Percentiles rank a stretch among this genome's conserved stretches.
phyloP scores from a whole-genome alignment of 64 coral and sea anemone genomes.

The Cladopsammia gracilis region DNA sequence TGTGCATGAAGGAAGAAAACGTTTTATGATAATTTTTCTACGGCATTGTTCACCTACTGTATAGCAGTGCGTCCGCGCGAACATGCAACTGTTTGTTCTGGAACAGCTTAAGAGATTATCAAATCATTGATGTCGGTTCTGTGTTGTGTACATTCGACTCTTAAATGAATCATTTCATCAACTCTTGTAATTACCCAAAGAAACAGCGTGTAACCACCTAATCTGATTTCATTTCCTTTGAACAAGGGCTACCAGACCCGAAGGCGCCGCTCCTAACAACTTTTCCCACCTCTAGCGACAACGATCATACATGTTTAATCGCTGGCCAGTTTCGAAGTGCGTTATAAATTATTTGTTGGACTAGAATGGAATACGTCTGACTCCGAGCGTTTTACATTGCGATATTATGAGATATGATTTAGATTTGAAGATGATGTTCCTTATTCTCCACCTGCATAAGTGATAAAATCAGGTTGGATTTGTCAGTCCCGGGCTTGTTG shows the following conservation, averaged over 20 bases:
- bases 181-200: conserved; percentile 18
- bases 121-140: neutral
- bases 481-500: no score
- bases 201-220: conserved; percentile 25
- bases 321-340: neutral
- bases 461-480: no score
- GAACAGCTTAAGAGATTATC: conserved; percentile 47
- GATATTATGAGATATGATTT: no score
- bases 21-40: no score
- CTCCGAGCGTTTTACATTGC: no score
- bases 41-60: no score
- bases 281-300: conserved; percentile 24
- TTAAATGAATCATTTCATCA: conserved; percentile 34
- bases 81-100: neutral
- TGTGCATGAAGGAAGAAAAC: no score
- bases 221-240: conserved; percentile 41
- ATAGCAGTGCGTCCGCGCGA: no score
- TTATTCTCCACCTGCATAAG: no score
- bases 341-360: no score
- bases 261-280: conserved; percentile 42
- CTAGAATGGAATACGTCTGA: no score
- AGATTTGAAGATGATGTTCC: no score
- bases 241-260: conserved; percentile 16
- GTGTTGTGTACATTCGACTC: neutral
- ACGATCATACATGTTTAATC: neutral